Evolutionary conservation across 2,113 vertebrate genomes (phyloP).

Genomic region (Malaclemys terrapin): DNA sequence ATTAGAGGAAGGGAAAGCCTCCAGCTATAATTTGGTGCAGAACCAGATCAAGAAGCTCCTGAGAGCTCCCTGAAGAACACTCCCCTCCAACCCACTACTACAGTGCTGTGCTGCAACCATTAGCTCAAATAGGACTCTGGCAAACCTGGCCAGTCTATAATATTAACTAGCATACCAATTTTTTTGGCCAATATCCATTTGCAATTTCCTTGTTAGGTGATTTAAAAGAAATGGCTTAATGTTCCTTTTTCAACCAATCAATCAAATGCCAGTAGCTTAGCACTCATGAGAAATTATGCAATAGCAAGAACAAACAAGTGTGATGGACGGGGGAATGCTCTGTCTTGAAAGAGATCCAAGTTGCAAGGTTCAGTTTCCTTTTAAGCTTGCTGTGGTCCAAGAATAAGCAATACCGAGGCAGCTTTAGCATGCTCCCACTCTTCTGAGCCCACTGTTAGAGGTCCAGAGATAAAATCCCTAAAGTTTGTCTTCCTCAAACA

Average conservation of each 20-base stretch:
- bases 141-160: accelerated
- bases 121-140: neutral
- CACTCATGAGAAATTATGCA: neutral
- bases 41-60: no score
- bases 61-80: neutral
- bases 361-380: neutral
- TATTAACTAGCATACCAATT: neutral
- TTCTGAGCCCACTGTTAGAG: neutral
- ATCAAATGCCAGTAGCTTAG: neutral
- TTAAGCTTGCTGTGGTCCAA: neutral
- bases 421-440: neutral
- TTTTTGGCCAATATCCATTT: neutral
- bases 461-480: neutral
- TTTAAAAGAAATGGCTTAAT: neutral
- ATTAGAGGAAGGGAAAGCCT: neutral
- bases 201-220: neutral
- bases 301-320: neutral
- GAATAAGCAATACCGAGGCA: neutral
- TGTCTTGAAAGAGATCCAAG: neutral
- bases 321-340: neutral
- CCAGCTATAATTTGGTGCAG: neutral
- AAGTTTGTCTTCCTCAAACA: accelerated
- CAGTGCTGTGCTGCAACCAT: neutral
- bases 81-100: neutral
- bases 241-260: neutral